Evolutionary conservation across 2,113 vertebrate genomes (phyloP), one percentile per base, ranked within the genome.

Genomic region (Hyaena hyaena): DNA sequence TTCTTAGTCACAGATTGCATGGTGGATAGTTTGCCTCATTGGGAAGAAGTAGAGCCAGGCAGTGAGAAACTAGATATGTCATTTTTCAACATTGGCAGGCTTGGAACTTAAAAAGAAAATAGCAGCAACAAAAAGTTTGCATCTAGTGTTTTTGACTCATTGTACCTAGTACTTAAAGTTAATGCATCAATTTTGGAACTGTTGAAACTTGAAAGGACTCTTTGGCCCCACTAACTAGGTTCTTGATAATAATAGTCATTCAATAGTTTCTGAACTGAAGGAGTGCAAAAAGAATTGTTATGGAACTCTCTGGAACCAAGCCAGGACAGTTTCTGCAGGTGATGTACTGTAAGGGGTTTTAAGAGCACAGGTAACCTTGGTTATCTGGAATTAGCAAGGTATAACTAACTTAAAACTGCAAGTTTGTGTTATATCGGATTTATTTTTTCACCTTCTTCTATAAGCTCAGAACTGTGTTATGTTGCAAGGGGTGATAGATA

Each of bases 121-220:
- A 80, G 39, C 69, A 82, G 39, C 2, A 35, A 31, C 28, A 82
- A 58, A 63, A 39, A 45, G 26, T 3, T 73, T 90, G 4, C 24
- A 81, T 83, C 65, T 89, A 1, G 80, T 90, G 19, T 23, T 97
- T 97, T 96, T 89, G 86, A 4, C 79, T 90, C 71, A 65, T 95
- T 39, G 28, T 19, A 83, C 35, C 48, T 89, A 31, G 35, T 86
- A 48, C 86, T 96, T 97, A 61, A 68, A 86, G 53, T 91, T 96
- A 92, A 89, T 7, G 35, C 55, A 94, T 19, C 24, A 93, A 6
- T 90, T 90, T 68, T 1, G 83, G 61, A 97, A 79, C 88, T 95
- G 8, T 80, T 92, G 87, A 95, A 95, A 95, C 83, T 90, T 89
- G 63, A 96, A 97, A 92, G 81, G 74, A 73, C 89, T 53, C 43